Base-by-base conservation (phyloP, 2,113 vertebrate species). In the Gymnocephalus cernua region DNA sequence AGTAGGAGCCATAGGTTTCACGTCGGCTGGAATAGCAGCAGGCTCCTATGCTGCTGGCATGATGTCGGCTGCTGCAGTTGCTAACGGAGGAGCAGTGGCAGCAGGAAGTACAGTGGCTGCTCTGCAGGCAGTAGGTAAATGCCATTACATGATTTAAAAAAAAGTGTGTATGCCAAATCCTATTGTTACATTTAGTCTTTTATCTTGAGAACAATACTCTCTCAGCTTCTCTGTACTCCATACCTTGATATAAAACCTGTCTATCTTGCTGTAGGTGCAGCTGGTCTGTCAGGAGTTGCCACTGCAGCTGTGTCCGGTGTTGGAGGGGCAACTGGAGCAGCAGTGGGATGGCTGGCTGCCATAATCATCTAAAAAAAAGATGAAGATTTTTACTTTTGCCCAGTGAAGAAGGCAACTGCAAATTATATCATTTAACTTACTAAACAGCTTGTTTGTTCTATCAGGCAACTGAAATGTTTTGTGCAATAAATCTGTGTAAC, bases 11-110 rank as follows among this genome's bases (percentile, higher is more conserved):
- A 0, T 58, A 0, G 92, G 92, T 0, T 94, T 94, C 79, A 90
- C 85, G 13, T 70, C 92, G 23, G 79, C 14, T 3, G 93, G 93
- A 1, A 86, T 94, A 14, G 35, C 86, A 2, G 90, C 61, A 1
- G 66, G 90, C 1, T 91, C 93, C 23, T 0, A 4, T 0, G 92
- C 89, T 2, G 86, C 93, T 0, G 0, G 54, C 1, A 75, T 91
- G 92, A 94, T 94, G 92, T 89, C 93, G 0, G 0, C 70, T 10
- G 83, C 91, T 11, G 92, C 93, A 0, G 3, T 80, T 0, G 77
- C 92, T 2, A 92, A 82, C 0, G 89, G 93, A 57, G 92, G 92
- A 0, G 92, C 57, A 10, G 86, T 92, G 75, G 86, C 8, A 18
- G 80, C 89, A 0, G 93, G 92, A 16, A 29, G 86, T 0, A 0